Evolutionary conservation across 2,797 vertebrate species (phyloP), one percentile per base, ranked within the genome.

Genomic region (Sebastes hubbsi): DNA sequence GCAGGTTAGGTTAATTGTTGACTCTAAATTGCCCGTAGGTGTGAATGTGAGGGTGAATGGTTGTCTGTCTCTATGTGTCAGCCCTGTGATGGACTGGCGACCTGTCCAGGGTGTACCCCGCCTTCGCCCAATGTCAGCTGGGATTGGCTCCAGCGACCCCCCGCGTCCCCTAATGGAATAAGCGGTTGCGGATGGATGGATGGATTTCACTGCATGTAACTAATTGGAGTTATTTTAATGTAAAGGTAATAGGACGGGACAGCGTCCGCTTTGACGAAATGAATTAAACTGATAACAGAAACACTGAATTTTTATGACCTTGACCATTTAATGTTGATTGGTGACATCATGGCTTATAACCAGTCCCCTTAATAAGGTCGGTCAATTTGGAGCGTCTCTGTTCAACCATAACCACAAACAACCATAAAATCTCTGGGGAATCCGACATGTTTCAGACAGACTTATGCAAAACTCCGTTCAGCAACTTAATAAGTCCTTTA

Each of bases 401-500:
- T 29, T 4, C 8, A 64, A 42, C 5, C 38, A 6, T 1, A 14
- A 63, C 9, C 8, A n/a, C 13, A 59, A n/a, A 25, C 12, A 46
- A 65, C 14, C 61, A 63, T 29, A 4, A 24, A 18, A 49, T 20
- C 36, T 10, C 63, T 14, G 16, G 16, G 24, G 32, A 12, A 8
- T 22, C n/a, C 2, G 36, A 80, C 58, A 78, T 0, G 46, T 49
- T 73, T 73, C 34, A 72, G 14, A 84, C 32, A 82, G 32, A 85
- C 62, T 34, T 42, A 18, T 5, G 64, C 78, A 86, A 84, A 88
- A 86, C 84, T 91, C 86, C 62, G 89, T 78, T 92, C 87, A 88
- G 94, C 94, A 95, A 95, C 93, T 93, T 90, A 89, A 92, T 91
- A 95, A 94, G 91, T 95, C 89, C 96, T 97, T 96, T 96, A 96